phyloP scores from a whole-genome alignment of 2,113 vertebrate genomes.

The Gymnorhina tibicen region DNA sequence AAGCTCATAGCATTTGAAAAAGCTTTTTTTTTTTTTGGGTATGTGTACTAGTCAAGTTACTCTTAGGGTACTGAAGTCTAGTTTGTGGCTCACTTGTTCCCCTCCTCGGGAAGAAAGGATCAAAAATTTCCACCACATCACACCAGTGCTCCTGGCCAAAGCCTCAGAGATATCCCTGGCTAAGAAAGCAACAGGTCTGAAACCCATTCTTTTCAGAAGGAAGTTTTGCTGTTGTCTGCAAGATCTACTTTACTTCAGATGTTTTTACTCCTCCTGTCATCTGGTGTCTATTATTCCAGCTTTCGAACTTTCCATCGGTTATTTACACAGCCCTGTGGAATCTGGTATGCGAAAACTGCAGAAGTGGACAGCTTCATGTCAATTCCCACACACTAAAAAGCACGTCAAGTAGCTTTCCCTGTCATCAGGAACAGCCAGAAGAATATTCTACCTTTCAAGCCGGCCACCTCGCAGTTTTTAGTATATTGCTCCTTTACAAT shows the following conservation, averaged over 20 bases:
- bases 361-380: background rate
- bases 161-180: background rate
- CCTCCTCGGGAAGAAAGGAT: background rate
- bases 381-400: background rate
- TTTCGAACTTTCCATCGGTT: background rate
- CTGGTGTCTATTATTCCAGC: background rate
- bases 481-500: background rate
- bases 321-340: background rate
- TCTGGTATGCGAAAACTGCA: background rate
- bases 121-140: background rate
- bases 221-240: background rate
- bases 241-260: background rate
- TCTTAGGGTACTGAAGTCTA: background rate
- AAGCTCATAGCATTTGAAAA: background rate
- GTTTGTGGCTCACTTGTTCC: background rate
- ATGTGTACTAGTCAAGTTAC: background rate
- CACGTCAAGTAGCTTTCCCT: background rate
- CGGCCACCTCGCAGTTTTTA: background rate
- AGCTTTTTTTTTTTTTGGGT: background rate
- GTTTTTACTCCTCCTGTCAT: background rate
- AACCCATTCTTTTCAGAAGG: background rate
- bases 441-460: background rate
- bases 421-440: background rate
- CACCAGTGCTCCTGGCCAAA: background rate
- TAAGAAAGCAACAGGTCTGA: background rate